These are phyloP conservation scores for Operophtera brumata DNA, from an alignment of 2,888 invertebrate species.

Conservation along the genomic window DNA sequence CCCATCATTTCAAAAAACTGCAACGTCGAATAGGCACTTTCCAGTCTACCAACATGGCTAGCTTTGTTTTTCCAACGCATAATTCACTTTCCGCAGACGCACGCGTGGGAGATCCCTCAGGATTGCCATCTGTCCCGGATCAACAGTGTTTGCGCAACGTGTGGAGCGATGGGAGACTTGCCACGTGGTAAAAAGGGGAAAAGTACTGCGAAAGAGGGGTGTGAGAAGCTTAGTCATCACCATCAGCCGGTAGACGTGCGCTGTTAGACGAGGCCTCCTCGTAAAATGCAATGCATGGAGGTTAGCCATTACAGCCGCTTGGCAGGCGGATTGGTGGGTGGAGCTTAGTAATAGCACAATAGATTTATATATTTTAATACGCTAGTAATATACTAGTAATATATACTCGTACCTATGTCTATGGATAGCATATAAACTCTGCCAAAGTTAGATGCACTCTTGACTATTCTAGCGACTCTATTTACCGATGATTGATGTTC, in stretches of 20 bases:
- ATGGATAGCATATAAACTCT: no score
- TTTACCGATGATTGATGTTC: no score
- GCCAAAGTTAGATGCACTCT: no score
- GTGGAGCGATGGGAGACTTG: conserved; percentile 18
- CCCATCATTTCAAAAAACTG: no score
- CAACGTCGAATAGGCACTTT: not conserved
- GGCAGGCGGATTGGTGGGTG: not conserved
- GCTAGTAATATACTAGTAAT: no score
- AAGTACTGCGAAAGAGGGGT: not conserved
- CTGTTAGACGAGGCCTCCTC: no score
- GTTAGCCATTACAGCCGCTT: no score
- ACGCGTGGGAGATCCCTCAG: not conserved
- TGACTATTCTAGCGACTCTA: no score
- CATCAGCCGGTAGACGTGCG: no score
- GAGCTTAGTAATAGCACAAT: not conserved
- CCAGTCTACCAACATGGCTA: not conserved
- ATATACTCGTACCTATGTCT: no score
- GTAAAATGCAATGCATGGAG: no score
- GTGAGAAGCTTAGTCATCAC: not conserved
- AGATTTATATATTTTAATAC: no score
- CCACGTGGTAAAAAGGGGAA: conserved; percentile 1
- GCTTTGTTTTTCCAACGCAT: conserved; percentile 1
- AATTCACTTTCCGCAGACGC: not conserved
- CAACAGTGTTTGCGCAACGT: conserved; percentile 18
- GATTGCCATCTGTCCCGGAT: conserved; percentile 6